Evolutionary conservation across 2,113 vertebrate genomes (phyloP).

Genomic region (Oryctolagus cuniculus): mOryCun1.1 NC_091448.1:57069001-57069500

Average conservation of each 20-base stretch:
- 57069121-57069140: neutral
- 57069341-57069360: neutral
- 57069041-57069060: neutral
- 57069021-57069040: neutral
- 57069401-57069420: neutral
- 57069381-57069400: neutral
- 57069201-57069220: neutral
- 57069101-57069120: neutral
- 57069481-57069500: neutral
- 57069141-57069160: neutral
- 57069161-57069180: neutral
- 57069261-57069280: conserved; percentile 92
- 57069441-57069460: neutral
- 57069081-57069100: neutral
- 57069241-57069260: conserved; percentile 92
- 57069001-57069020: rapidly evolving
- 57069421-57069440: neutral
- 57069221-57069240: conserved; percentile 86
- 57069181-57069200: too few species aligned
- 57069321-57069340: neutral
- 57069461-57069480: neutral
- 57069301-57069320: conserved; percentile 84
- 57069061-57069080: neutral
- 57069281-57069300: conserved; percentile 88
- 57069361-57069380: rapidly evolving